Base-by-base conservation (phyloP, 2,797 vertebrate genomes). In the Manis pentadactyla region DNA sequence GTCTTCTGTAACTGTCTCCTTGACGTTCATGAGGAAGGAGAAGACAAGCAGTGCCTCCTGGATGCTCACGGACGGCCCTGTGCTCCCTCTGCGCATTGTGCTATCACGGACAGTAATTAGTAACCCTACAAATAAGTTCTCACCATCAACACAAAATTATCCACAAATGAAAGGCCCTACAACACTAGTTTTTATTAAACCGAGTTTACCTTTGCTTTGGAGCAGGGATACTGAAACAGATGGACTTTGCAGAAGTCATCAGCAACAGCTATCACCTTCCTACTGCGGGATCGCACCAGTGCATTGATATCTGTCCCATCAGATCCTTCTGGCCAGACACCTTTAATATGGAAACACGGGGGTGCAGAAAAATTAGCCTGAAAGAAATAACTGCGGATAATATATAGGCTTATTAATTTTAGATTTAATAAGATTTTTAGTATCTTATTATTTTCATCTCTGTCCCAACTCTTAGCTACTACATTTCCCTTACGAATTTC, bases 241-340 rank as follows among this genome's bases (percentile, higher is more conserved):
- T 99, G 99, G 93, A 99, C 99, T 98, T 99, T 99, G 98, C 99
- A 99, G 98, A 99, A 99, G 98, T 99, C 99, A 88, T 99, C 99
- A 17, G 99, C 99, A 89, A 99, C 98, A 53, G 99, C 99, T 37
- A 99, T 99, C 96, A 99, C 99, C 97, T 99, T 99, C 95, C 99
- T 99, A 95, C 99, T 99, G 98, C 99, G 99, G 94, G 99, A 99
- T 73, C 99, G 98, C 61, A 99, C 99, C 97, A 99, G 98, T 15
- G 99, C 99, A 21, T 99, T 99, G 98, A 99, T 99, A 97, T 99
- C 99, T 7, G 99, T 99, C 46, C 99, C 99, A 19, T 99, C 99
- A 0, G 99, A 99, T 29, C 99, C 99, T 98, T 99, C 99, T 0
- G 99, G 99, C 99, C 99, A 99, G 94, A 99, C 99, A 81, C 99